Evolutionary conservation across 2,113 vertebrate genomes (phyloP), one percentile per base, ranked within the genome.

Genomic region (Ceyx melanurus): DNA sequence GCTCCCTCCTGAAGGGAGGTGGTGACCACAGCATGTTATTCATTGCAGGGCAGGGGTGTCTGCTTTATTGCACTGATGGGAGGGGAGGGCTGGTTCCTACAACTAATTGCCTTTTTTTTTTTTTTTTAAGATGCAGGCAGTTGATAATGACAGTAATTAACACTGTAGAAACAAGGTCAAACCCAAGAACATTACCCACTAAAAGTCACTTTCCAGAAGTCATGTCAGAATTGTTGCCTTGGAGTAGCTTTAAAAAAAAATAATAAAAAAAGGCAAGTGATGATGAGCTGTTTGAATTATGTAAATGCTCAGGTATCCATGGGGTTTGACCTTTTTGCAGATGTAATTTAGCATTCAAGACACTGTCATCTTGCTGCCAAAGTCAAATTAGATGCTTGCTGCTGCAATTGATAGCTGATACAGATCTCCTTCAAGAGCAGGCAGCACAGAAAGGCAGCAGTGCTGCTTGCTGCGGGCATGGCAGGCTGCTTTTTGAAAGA

Each of bases 281-380:
- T 94, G 95, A 97, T 95, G 95, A 97, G 93, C 94, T 95, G 86
- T 89, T 94, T 95, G 93, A 95, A 95, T 96, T 96, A 96, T 96
- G 94, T 95, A 97, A 96, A 96, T 97, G 77, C 82, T 92, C 94
- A 96, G 91, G 95, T 96, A 96, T 96, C 93, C 82, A 64, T 53
- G 89, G 91, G 90, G 62, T 96, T 91, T 97, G 95, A 96, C 96
- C 95, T 96, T 97, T 95, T 90, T 95, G 89, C 95, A 92, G 93
- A 95, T 95, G 95, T 95, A 96, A 95, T 97, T 96, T 97, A 94
- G 95, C 92, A 97, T 97, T 97, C 96, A 93, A 97, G 93, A 94
- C 95, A 93, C 93, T 93, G 91, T 90, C 88, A 90, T 95, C 96
- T 93, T 26, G 79, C 96, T 95, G 94, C 94, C 94, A 96, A 94